Base-by-base conservation (phyloP, 2,113 vertebrate genomes). In the Guaruba guarouba region DNA sequence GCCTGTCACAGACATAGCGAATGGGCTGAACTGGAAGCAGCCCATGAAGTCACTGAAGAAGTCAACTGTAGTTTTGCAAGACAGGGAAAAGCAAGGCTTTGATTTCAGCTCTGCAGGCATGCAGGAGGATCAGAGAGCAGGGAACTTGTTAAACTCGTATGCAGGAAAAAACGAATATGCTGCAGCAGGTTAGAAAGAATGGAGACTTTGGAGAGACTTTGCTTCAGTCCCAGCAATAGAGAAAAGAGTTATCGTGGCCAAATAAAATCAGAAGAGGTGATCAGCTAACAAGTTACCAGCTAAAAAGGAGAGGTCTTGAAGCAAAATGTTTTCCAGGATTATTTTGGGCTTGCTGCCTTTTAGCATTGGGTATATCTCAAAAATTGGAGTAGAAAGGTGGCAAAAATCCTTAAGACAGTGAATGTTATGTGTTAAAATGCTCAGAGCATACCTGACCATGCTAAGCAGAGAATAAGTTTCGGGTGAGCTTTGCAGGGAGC, bases 71-170 rank as follows among this genome's bases (percentile, higher is more conserved):
- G 17, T 29, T 74, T 19, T 33, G 48, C 6, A 35, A 74, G 75
- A 28, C 51, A 23, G 39, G n/a, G 67, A 33, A 19, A 35, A 43
- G 39, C 52, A 62, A 27, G 37, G 63, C 54, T 94, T 59, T 22
- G 28, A 27, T 55, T 68, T 61, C 55, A 63, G 80, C 63, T 81
- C 46, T 24, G 16, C 49, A 54, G 75, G 10, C n/a, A 2, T 16
- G 24, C 52, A 14, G 37, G 44, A 82, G 63, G 52, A 23, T 9
- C 7, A 2, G 13, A 5, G 15, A 12, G 61, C 44, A 25, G 69
- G 22, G 43, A 63, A 23, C 7, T 9, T 13, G 1, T 12, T 37
- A 17, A 31, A 28, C 73, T n/a, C 8, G 0, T 4, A 3, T 27
- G 17, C 24, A 1, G 61, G 64, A 27, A 28, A 82, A 84, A 24